These are phyloP conservation scores for Takifugu bimaculatus DNA, from an alignment of 2,113 vertebrate species.

Conservation along the genomic window DNA sequence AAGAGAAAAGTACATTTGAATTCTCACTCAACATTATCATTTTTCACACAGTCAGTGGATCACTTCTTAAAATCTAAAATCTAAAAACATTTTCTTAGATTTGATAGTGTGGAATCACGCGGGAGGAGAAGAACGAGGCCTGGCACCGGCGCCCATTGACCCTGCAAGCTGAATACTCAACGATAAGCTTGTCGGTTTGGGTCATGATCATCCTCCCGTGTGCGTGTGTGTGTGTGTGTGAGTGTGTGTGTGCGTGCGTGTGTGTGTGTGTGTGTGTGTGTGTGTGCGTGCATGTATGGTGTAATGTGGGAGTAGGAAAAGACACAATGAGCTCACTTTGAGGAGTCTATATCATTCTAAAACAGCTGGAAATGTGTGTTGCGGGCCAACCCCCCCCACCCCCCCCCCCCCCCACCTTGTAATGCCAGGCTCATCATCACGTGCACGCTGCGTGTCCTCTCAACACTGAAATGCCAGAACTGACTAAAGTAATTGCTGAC, in stretches of 20 bases:
- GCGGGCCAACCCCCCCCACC: neutral
- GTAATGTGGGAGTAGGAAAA: conserved; percentile 55
- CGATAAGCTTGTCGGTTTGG: conserved; percentile 67
- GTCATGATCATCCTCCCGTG: conserved; percentile 62
- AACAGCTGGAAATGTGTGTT: conserved; percentile 47
- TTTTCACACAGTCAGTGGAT: neutral
- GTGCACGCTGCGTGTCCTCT: conserved; percentile 8
- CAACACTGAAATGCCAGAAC: conserved; percentile 4
- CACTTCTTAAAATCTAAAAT: conserved; percentile 1
- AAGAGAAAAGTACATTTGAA: neutral
- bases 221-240: conserved; percentile 47
- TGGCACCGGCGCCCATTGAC: conserved; percentile 55
- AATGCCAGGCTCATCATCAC: conserved; percentile 18
- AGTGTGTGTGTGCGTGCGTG: conserved; percentile 15
- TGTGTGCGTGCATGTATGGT: conserved; percentile 16
- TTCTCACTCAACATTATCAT: neutral
- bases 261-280: conserved; percentile 8
- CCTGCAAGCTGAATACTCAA: conserved; percentile 53
- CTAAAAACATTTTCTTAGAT: conserved; percentile 20
- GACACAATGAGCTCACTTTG: conserved; percentile 61
- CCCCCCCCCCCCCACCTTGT: conserved; percentile 17
- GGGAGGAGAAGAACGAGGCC: conserved; percentile 52
- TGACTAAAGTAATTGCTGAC: conserved; percentile 2
- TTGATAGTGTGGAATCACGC: conserved; percentile 18
- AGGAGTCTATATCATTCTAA: conserved; percentile 46